Conservation (phyloP, 2,888 invertebrate species). For the Lomographa bimaculata region DNA sequence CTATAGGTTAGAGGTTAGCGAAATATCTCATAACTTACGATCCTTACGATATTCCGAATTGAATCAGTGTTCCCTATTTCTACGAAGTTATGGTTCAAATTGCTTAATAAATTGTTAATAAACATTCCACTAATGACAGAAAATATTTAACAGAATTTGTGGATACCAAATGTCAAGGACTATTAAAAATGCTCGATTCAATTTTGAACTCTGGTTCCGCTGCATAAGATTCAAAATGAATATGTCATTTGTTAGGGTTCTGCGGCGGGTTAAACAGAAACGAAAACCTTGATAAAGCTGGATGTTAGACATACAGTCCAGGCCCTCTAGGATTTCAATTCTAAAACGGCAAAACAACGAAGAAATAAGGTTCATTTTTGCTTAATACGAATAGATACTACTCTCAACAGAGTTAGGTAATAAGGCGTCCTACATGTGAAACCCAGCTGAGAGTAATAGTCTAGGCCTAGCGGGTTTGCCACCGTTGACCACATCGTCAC, state of each 20-base stretch:
- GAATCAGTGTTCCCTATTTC: constrained; percentile 22
- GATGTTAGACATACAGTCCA: no score
- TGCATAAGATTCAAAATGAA: constrained; percentile 23
- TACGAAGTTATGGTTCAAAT: constrained; percentile 33
- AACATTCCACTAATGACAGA: constrained; percentile 55
- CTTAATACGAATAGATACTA: no score
- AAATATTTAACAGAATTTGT: constrained; percentile 54
- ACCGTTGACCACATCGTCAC: no score
- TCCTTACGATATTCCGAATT: constrained; percentile 1
- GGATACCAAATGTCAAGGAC: constrained; percentile 24
- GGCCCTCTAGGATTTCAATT: no score
- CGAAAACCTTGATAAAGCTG: not conserved
- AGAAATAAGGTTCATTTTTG: no score
- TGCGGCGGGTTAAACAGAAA: not conserved
- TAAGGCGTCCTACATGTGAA: no score
- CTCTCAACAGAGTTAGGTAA: no score
- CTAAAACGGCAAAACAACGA: no score
- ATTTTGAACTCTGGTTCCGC: constrained; percentile 38
- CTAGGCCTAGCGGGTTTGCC: no score
- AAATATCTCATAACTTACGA: constrained; percentile 32
- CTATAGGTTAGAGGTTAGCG: constrained; percentile 52
- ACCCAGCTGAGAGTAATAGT: no score
- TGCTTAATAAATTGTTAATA: constrained; percentile 11
- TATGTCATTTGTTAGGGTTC: constrained; percentile 5
- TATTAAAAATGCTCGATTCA: constrained; percentile 16